phyloP scores from a whole-genome alignment of 2,113 vertebrate species.

The Lophotis ruficrista region DNA sequence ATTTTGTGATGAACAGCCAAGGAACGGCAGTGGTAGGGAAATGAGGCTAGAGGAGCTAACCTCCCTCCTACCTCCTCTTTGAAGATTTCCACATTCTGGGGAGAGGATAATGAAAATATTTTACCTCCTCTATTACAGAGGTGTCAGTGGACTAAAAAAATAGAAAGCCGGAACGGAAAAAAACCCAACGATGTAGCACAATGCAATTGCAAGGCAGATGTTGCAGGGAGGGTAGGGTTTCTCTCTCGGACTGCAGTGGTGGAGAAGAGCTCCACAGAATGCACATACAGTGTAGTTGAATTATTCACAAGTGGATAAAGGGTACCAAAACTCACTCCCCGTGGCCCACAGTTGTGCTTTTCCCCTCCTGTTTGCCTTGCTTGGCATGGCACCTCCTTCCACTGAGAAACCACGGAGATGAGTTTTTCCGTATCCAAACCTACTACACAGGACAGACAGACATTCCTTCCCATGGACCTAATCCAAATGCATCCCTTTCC shows the following conservation, averaged over 20 bases:
- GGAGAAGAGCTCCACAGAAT: neutral
- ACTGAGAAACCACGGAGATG: rapidly evolving
- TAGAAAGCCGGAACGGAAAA: neutral
- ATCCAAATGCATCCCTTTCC: neutral
- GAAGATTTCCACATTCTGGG: constrained; percentile 75
- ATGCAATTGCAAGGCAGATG: neutral
- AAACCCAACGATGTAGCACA: neutral
- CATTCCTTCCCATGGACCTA: neutral
- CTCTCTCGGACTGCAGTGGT: neutral
- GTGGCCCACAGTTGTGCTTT: neutral
- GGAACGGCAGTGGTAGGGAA: constrained; percentile 64
- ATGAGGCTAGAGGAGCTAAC: constrained; percentile 70
- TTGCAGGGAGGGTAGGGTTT: neutral
- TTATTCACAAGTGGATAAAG: neutral
- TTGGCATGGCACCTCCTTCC: neutral
- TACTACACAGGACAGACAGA: neutral
- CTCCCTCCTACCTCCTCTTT: constrained; percentile 70
- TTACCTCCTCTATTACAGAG: constrained; percentile 64
- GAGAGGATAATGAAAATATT: constrained; percentile 79
- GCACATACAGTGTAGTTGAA: neutral
- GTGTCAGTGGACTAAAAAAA: constrained; percentile 28
- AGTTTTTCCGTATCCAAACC: neutral
- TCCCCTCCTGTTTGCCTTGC: neutral
- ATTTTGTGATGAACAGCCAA: constrained; percentile 76
- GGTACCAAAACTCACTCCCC: neutral